Conservation (phyloP, 2,797 vertebrate genomes). For the Morelia viridis region DNA sequence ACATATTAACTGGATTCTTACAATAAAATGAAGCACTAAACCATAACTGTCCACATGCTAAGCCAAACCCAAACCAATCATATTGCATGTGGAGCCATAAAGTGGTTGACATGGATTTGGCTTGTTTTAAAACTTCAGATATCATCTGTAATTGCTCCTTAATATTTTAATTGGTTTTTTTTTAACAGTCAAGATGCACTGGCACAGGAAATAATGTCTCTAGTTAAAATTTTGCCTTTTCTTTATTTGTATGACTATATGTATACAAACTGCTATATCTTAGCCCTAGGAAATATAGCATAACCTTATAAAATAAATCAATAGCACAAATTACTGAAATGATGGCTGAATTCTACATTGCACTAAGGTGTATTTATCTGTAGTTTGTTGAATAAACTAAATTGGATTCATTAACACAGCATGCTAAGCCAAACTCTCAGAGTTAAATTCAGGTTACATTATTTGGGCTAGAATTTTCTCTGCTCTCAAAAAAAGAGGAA, state of each 20-base stretch:
- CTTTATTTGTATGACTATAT: not conserved
- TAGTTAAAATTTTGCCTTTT: not conserved
- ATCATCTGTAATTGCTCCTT: not conserved
- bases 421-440: not conserved
- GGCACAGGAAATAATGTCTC: not conserved
- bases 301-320: not conserved
- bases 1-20: not conserved
- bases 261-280: not conserved
- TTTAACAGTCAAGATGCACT: not conserved
- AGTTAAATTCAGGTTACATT: not conserved
- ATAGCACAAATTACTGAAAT: not conserved
- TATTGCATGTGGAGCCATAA: not conserved
- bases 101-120: not conserved
- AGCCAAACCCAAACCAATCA: not conserved
- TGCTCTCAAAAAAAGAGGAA: not conserved
- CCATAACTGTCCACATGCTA: not conserved
- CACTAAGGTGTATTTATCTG: not conserved
- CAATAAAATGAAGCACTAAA: not conserved
- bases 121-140: not conserved
- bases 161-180: not conserved
- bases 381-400: not conserved
- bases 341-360: not conserved
- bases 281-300: not conserved
- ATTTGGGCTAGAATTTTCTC: not conserved
- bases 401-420: not conserved